Conservation (phyloP, 2,113 vertebrate genomes). For the Oreochromis spilurus region DNA sequence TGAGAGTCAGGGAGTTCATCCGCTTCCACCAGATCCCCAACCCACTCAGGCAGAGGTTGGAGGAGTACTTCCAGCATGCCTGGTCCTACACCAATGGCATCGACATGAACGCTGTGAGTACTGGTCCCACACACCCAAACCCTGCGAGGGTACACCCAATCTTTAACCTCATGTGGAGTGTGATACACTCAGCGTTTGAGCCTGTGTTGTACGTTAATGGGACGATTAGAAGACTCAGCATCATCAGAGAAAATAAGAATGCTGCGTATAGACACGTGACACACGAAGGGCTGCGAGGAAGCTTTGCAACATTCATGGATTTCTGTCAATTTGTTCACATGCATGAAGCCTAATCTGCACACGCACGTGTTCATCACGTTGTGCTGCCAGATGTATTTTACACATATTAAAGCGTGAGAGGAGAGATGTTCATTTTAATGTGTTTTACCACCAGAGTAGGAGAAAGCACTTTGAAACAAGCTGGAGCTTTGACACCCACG, state of each 20-base stretch:
- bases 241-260: conserved; percentile 42
- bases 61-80: conserved; percentile 85
- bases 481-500: neutral
- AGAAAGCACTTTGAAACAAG: neutral
- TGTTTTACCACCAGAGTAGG: neutral
- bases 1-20: conserved; percentile 82
- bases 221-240: conserved; percentile 45
- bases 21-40: conserved; percentile 87
- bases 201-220: conserved; percentile 49
- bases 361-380: neutral
- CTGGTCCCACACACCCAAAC: neutral
- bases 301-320: neutral
- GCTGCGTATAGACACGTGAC: conserved; percentile 26
- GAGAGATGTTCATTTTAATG: neutral
- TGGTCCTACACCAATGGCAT: conserved; percentile 89
- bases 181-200: conserved; percentile 40
- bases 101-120: conserved; percentile 85
- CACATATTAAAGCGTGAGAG: neutral
- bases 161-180: neutral
- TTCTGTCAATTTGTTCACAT: neutral
- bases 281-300: neutral
- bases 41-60: conserved; percentile 80
- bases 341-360: neutral
- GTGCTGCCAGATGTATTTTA: neutral
- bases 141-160: neutral